Percentiles rank a stretch among this genome's conserved stretches.
Evolutionary conservation across 92 coral and sea anemone genomes (phyloP).

Genomic region (Montipora capitata): DNA sequence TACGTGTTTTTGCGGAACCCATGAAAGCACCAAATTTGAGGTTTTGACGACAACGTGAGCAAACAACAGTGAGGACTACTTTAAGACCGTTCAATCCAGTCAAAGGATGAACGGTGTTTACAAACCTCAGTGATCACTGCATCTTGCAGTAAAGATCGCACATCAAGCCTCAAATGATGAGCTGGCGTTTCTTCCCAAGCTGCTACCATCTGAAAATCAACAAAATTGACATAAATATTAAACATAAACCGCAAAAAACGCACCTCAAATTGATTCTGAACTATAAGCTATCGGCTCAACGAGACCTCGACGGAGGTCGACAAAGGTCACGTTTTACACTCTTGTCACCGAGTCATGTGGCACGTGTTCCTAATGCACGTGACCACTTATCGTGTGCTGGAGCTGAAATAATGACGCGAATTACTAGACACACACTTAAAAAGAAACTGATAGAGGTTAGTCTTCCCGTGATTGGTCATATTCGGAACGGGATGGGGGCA

Average conservation of each 20-base stretch:
- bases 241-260: neutral
- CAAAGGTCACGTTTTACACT: neutral
- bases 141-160: slow-evolving; percentile 94
- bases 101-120: too few species aligned
- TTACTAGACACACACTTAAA: too few species aligned
- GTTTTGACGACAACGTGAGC: too few species aligned
- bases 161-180: slow-evolving; percentile 93
- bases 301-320: too few species aligned
- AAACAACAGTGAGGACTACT: too few species aligned
- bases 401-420: too few species aligned
- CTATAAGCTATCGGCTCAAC: neutral
- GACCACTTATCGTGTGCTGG: too few species aligned
- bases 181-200: slow-evolving; percentile 96
- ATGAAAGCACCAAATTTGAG: too few species aligned
- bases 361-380: neutral
- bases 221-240: neutral
- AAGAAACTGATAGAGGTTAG: too few species aligned
- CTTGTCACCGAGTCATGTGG: neutral
- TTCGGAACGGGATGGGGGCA: too few species aligned
- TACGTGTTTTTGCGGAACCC: too few species aligned
- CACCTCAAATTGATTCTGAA: neutral
- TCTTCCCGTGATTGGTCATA: too few species aligned
- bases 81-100: neutral
- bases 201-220: slow-evolving; percentile 79
- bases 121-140: slow-evolving; percentile 97